Evolutionary conservation across 2,797 vertebrate species (phyloP).

Genomic region (Mormyrus proboscirostris): DNA sequence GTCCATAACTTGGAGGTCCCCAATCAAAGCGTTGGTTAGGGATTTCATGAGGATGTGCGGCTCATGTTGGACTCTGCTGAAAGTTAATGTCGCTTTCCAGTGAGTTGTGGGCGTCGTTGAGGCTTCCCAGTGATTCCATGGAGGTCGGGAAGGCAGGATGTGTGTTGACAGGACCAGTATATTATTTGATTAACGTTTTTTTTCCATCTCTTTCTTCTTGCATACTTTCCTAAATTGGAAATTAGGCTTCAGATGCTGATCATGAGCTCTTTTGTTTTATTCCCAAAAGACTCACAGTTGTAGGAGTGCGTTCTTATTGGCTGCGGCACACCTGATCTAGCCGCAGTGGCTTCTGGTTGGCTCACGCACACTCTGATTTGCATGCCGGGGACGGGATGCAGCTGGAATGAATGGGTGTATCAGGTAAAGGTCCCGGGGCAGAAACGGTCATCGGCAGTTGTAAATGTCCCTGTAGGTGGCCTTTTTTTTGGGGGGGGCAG

Average conservation of each 20-base stretch:
- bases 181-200: constrained; percentile 52
- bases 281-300: neutral
- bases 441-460: neutral
- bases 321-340: neutral
- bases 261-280: neutral
- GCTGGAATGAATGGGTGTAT: neutral
- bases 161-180: constrained; percentile 27
- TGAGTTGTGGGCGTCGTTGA: constrained; percentile 48
- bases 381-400: neutral
- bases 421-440: neutral
- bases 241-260: neutral
- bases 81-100: constrained; percentile 59
- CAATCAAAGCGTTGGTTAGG: constrained; percentile 69
- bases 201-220: neutral
- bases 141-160: constrained; percentile 35
- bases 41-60: constrained; percentile 66
- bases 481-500: neutral
- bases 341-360: neutral
- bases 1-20: constrained; percentile 71
- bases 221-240: constrained; percentile 7
- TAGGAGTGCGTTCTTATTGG: neutral
- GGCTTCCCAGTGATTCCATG: constrained; percentile 52
- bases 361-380: neutral
- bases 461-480: constrained; percentile 8
- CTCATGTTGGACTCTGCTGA: constrained; percentile 66